phyloP scores from a whole-genome alignment of 2,797 vertebrate genomes.

The Dipus sagitta region DNA sequence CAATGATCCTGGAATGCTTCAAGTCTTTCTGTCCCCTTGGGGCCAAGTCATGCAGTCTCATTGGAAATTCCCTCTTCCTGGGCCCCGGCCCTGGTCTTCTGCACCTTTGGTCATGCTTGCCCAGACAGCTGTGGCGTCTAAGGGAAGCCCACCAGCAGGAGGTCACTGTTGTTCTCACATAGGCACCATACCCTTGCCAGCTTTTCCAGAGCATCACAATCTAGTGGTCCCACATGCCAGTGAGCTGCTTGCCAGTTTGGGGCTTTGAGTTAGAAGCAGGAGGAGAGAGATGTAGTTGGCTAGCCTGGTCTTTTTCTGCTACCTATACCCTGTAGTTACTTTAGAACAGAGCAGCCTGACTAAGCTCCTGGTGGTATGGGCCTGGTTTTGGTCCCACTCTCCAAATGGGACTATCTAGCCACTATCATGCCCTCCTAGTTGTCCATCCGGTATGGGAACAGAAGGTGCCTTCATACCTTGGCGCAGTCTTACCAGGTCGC shows the following conservation, averaged over 20 bases:
- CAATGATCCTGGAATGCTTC: accelerated
- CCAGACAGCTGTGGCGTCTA: too few species aligned
- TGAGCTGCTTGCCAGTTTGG: too few species aligned
- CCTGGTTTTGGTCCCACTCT: not conserved
- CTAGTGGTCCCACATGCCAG: not conserved
- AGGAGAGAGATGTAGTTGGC: not conserved
- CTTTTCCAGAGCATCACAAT: not conserved
- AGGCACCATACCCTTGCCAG: too few species aligned
- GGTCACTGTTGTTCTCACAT: not conserved
- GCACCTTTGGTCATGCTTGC: not conserved
- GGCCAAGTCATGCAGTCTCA: accelerated
- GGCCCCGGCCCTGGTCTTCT: not conserved
- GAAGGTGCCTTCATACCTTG: not conserved
- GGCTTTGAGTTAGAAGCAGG: not conserved
- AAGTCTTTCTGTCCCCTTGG: not conserved
- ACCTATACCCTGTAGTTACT: not conserved
- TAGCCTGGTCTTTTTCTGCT: not conserved
- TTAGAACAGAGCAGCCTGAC: not conserved
- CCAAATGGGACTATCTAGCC: not conserved
- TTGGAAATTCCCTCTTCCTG: not conserved
- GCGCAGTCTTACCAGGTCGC: not conserved
- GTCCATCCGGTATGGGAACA: not conserved
- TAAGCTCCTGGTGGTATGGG: not conserved
- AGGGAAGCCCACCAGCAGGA: not conserved
- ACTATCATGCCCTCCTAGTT: not conserved